Base-by-base conservation (phyloP, 2,113 vertebrate genomes). In the Orthonyx spaldingii region DNA sequence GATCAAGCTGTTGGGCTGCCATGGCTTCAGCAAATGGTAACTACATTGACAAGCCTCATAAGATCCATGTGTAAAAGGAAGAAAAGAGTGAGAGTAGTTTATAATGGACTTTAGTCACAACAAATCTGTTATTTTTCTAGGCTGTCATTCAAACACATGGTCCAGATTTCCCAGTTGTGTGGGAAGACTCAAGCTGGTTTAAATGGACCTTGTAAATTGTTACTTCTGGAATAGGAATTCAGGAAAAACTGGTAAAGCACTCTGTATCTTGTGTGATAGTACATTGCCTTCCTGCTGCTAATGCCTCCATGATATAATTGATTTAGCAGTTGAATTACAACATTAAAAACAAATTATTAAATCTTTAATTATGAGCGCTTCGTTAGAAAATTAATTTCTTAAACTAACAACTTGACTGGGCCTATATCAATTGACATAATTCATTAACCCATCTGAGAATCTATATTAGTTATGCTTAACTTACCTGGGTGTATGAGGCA, bases 401-500 rank as follows among this genome's bases (percentile, higher is more conserved):
- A 75, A 94, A 84, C 76, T 87, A 87, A 92, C 65, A 84, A 32
- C 56, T 92, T 89, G 89, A 68, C 87, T 89, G 57, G 44, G 49
- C 28, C 86, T 90, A 3, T 82, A 84, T 94, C 68, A 90, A 44
- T 84, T 96, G 93, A 92, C 69, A 84, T 72, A 52, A 84, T 69
- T 93, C 72, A 93, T 93, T 94, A 94, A 93, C 69, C 65, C 44
- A 3, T 91, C 39, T 79, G 49, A 95, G 55, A 89, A 93, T 66
- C 46, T 68, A 1, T 85, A 89, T 97, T 97, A 94, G 92, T 87
- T 93, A 90, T 33, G 89, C 77, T 94, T 86, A 86, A 94, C 68
- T 76, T 96, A 82, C 87, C 49, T 86, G 56, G 77, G 21, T 32
- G 33, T 53, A 46, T 52, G 78, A 93, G 60, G 75, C 76, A 84